A percentile compares a stretch with the other conserved stretches of the same genome.
phyloP scores from a whole-genome alignment of 2,888 invertebrate species.

The Caenorhabditis sp. region DNA sequence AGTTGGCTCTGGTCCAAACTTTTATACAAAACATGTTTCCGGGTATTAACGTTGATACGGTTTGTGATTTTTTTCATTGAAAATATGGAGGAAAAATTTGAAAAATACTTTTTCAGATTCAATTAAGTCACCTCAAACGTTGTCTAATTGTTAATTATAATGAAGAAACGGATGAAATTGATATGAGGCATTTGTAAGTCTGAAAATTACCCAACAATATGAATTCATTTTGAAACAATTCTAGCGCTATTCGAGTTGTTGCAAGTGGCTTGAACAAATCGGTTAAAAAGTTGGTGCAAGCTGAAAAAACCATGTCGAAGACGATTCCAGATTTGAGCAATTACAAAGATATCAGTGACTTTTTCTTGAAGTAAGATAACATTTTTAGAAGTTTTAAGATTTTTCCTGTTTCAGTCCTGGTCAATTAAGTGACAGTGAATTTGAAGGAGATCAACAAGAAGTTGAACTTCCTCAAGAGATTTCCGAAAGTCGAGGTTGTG shows the following conservation, averaged over 20 bases:
- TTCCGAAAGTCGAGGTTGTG: conserved; percentile 64
- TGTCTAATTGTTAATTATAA: conserved; percentile 92
- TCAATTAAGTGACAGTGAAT: conserved; percentile 69
- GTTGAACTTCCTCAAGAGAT: conserved; percentile 73
- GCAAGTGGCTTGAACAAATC: conserved; percentile 89
- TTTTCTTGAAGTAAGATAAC: conserved; percentile 79
- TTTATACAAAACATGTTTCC: conserved; percentile 99
- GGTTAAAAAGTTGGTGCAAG: conserved; percentile 82
- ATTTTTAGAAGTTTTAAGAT: not conserved
- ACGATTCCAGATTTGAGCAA: conserved; percentile 84
- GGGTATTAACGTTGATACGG: conserved; percentile 89
- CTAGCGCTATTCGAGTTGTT: conserved; percentile 83
- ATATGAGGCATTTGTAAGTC: conserved; percentile 86
- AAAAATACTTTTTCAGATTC: conserved; percentile 77
- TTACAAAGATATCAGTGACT: conserved; percentile 86
- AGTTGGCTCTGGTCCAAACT: conserved; percentile 88
- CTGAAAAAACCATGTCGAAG: conserved; percentile 44
- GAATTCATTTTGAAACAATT: conserved; percentile 33
- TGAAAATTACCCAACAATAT: not conserved
- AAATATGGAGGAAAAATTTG: not conserved
- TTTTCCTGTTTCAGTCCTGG: conserved; percentile 62
- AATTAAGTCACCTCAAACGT: conserved; percentile 84
- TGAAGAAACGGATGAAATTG: conserved; percentile 82
- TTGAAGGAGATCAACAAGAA: conserved; percentile 71
- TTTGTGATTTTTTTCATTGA: conserved; percentile 71